phyloP scores from a whole-genome alignment of 2,888 invertebrate species.

The Platycheirus albimanus region DNA sequence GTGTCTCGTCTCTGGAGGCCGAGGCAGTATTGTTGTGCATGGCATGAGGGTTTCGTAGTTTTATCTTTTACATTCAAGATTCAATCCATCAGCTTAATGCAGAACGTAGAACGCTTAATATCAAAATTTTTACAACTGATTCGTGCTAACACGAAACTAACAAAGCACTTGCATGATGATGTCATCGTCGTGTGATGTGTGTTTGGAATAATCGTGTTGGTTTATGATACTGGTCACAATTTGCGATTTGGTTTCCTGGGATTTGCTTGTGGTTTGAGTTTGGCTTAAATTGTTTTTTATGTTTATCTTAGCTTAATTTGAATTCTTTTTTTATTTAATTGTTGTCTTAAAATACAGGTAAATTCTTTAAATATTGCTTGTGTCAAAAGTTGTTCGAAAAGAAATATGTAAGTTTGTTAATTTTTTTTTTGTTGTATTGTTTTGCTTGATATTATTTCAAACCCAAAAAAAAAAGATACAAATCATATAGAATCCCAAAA shows the following conservation, averaged over 20 bases:
- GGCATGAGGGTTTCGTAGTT: slow-evolving; percentile 38
- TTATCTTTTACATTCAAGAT: slow-evolving; percentile 24
- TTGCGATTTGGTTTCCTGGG: slow-evolving; percentile 55
- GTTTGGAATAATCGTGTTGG: slow-evolving; percentile 78
- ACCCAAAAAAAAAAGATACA: neutral
- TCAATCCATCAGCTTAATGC: slow-evolving; percentile 55
- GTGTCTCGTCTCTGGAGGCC: slow-evolving; percentile 1
- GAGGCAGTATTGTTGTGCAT: neutral
- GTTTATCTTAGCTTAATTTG: neutral
- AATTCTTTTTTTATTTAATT: neutral
- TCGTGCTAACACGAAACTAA: slow-evolving; percentile 81
- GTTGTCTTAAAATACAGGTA: neutral
- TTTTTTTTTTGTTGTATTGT: slow-evolving; percentile 2
- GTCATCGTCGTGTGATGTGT: slow-evolving; percentile 58
- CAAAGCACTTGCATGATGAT: slow-evolving; percentile 76
- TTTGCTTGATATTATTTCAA: neutral
- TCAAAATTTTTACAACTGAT: slow-evolving; percentile 81
- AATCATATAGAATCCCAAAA: slow-evolving; percentile 39
- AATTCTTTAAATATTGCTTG: neutral
- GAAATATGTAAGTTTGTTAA: slow-evolving; percentile 2
- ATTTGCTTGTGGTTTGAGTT: slow-evolving; percentile 25
- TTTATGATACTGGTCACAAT: slow-evolving; percentile 81
- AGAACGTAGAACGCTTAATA: slow-evolving; percentile 64
- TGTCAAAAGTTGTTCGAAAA: neutral
- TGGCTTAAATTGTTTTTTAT: neutral